phyloP scores from a whole-genome alignment of 2,113 vertebrate species.

The Grammomys dolichurus region DNA sequence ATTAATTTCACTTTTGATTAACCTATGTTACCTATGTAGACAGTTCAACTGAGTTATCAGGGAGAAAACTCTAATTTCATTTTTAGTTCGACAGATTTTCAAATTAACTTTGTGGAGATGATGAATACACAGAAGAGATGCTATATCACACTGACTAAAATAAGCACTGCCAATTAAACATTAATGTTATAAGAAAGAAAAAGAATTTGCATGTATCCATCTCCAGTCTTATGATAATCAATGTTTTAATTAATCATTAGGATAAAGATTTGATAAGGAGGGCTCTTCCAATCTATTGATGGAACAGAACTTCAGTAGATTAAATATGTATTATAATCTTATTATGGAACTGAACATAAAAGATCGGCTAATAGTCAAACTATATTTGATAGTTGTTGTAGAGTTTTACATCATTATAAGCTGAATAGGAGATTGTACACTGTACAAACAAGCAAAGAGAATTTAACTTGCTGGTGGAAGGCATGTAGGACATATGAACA shows the following conservation, averaged over 20 bases:
- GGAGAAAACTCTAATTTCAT: background rate
- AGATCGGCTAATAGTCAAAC: background rate
- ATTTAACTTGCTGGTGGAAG: background rate
- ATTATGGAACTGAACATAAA: background rate
- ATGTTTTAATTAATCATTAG: constrained; percentile 69
- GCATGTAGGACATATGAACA: background rate
- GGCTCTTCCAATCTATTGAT: constrained; percentile 37
- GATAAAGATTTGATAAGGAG: constrained; percentile 39
- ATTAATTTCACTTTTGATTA: constrained; percentile 43
- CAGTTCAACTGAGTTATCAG: background rate
- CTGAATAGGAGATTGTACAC: background rate
- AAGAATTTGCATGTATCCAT: background rate
- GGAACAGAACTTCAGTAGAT: constrained; percentile 27
- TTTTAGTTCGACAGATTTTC: constrained; percentile 23
- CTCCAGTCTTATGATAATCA: constrained; percentile 34
- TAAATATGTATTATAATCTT: constrained; percentile 62
- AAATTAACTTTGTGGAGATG: constrained; percentile 41
- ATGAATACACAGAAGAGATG: background rate
- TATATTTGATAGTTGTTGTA: background rate
- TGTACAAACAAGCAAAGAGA: constrained; percentile 23
- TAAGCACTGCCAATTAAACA: constrained; percentile 33
- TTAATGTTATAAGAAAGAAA: constrained; percentile 36
- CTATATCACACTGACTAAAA: constrained; percentile 41
- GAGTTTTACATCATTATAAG: constrained; percentile 36
- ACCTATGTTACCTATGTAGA: background rate